Percentiles rank a stretch among this genome's conserved stretches.
Conservation (phyloP, 2,797 vertebrate species). For the Parauchenoglanis punctatus region DNA sequence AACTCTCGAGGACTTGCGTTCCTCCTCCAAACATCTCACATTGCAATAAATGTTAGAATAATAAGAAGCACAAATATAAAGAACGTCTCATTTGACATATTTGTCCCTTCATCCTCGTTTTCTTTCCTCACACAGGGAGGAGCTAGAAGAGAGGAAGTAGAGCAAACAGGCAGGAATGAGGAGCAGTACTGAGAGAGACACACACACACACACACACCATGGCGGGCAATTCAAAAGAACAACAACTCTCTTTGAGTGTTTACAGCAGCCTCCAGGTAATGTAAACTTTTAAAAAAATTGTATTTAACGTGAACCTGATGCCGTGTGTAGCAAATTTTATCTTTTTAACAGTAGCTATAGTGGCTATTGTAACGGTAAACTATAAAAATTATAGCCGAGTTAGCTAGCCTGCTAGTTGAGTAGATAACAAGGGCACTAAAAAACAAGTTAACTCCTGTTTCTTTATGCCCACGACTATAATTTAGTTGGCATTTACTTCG, state of each 20-base stretch:
- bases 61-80: background rate
- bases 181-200: background rate
- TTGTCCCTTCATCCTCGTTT: background rate
- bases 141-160: background rate
- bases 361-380: background rate
- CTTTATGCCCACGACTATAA: background rate
- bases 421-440: too few relatives aligned
- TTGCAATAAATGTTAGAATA: background rate
- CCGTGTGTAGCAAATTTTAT: background rate
- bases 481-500: background rate
- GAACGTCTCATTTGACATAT: background rate
- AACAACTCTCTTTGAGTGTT: conserved; percentile 49
- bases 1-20: background rate
- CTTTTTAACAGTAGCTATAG: background rate
- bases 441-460: background rate
- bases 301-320: background rate
- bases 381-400: background rate
- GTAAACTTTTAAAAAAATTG: background rate
- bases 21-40: background rate
- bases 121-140: background rate
- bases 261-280: conserved; percentile 70
- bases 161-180: too few relatives aligned
- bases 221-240: conserved; percentile 70
- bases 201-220: conserved; percentile 27
- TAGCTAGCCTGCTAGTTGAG: background rate